Percentiles rank a stretch among this genome's conserved stretches.
Evolutionary conservation across 2,113 vertebrate genomes (phyloP).

Genomic region (Sebastes schlegelii): DNA sequence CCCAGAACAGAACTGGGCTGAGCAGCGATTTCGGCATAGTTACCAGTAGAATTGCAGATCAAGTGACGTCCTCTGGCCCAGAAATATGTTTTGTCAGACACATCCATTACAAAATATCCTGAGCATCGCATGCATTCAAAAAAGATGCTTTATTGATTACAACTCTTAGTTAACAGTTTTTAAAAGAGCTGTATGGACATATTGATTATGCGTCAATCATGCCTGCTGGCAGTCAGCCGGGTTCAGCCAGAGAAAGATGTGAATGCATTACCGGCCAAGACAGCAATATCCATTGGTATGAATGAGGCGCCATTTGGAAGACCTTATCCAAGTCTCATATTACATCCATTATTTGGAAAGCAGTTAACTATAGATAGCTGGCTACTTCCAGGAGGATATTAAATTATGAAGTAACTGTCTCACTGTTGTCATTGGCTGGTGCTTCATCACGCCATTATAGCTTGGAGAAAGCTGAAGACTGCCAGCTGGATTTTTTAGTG

Average conservation of each 20-base stretch:
- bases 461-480: conserved; percentile 29
- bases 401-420: conserved; percentile 43
- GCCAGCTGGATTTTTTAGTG: conserved; percentile 23
- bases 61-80: neutral
- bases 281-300: conserved; percentile 17
- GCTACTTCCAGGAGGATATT: conserved; percentile 41
- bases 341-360: conserved; percentile 52
- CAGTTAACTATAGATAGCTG: conserved; percentile 27
- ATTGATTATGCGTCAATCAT: conserved; percentile 16
- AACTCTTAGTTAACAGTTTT: neutral
- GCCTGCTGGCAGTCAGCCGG: neutral
- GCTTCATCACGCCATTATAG: conserved; percentile 25
- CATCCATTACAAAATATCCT: neutral
- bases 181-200: neutral
- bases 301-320: conserved; percentile 32
- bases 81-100: neutral
- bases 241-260: conserved; percentile 3
- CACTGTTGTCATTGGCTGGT: conserved; percentile 32
- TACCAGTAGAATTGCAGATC: neutral
- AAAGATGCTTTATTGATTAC: neutral
- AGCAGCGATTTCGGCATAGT: neutral
- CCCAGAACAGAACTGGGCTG: neutral
- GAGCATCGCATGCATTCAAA: neutral
- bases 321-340: conserved; percentile 44
- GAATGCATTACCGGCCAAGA: conserved; percentile 18